These are phyloP conservation scores for Sebastes vulpes DNA, from an alignment of 2,797 vertebrate genomes.

Conservation along the genomic window DNA sequence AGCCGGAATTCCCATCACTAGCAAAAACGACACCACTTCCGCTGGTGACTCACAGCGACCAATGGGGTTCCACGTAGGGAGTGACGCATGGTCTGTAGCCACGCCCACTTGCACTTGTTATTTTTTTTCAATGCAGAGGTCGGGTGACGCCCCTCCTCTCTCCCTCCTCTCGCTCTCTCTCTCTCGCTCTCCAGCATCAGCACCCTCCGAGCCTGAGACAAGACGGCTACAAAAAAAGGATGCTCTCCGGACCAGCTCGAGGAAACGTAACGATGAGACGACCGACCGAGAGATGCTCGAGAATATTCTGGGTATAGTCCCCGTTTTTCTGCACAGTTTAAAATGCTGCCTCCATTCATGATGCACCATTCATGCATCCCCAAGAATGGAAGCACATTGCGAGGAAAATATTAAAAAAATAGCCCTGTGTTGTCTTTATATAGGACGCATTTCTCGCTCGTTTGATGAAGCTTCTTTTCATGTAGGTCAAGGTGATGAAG, in stretches of 20 bases:
- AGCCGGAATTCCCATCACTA: too few relatives aligned
- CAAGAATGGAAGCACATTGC: slow-evolving; percentile 64
- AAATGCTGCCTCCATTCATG: slow-evolving; percentile 69
- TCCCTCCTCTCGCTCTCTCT: slow-evolving; percentile 71
- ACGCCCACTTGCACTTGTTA: slow-evolving; percentile 51
- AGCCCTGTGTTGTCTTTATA: not conserved
- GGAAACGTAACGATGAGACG: not conserved
- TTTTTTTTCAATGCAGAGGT: slow-evolving; percentile 78
- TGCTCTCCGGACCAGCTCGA: slow-evolving; percentile 49
- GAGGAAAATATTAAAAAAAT: slow-evolving; percentile 55
- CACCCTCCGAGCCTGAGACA: slow-evolving; percentile 74
- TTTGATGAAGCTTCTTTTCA: slow-evolving; percentile 46
- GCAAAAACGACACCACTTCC: slow-evolving; percentile 72
- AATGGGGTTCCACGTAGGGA: slow-evolving; percentile 46
- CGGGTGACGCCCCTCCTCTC: slow-evolving; percentile 80
- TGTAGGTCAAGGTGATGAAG: slow-evolving; percentile 73
- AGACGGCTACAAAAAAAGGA: slow-evolving; percentile 51
- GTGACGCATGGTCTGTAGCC: slow-evolving; percentile 16
- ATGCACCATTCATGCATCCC: slow-evolving; percentile 79
- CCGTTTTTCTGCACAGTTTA: slow-evolving; percentile 30
- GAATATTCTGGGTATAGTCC: not conserved
- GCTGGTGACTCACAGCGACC: slow-evolving; percentile 58
- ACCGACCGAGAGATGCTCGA: not conserved
- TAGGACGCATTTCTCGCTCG: not conserved
- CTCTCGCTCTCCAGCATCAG: slow-evolving; percentile 84